Evolutionary conservation across 1,140 invertebrate genomes (phyloP).

Genomic region (Vanessa atalanta): DNA sequence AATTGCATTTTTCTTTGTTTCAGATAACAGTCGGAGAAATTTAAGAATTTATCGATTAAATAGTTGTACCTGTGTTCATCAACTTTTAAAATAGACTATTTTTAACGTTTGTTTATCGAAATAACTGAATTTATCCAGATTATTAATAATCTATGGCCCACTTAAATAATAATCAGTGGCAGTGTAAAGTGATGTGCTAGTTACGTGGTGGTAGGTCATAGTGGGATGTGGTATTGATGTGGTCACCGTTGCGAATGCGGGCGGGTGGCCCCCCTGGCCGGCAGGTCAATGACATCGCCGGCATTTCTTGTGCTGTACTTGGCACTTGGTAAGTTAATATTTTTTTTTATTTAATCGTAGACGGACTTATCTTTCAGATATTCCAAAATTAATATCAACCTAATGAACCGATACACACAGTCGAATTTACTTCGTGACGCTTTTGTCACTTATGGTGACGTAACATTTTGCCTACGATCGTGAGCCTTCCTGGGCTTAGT

Average conservation of each 20-base stretch:
- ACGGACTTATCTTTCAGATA: too few species aligned
- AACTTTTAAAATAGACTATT: too few species aligned
- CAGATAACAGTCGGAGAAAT: slow-evolving; percentile 9
- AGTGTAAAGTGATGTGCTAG: slow-evolving; percentile 25
- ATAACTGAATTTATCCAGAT: not conserved
- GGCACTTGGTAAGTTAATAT: slow-evolving; percentile 57
- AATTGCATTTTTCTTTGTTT: slow-evolving; percentile 17
- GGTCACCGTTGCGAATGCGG: slow-evolving; percentile 58
- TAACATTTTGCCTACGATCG: too few species aligned
- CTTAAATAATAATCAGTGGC: not conserved
- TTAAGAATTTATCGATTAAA: not conserved
- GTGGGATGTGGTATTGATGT: slow-evolving; percentile 50
- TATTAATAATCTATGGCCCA: not conserved
- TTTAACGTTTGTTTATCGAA: too few species aligned
- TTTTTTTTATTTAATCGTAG: not conserved
- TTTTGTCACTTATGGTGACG: too few species aligned
- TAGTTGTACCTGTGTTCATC: not conserved
- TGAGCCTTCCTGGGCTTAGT: too few species aligned
- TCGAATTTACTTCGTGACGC: too few species aligned
- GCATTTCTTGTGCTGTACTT: slow-evolving; percentile 56
- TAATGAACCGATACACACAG: too few species aligned
- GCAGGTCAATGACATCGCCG: slow-evolving; percentile 72
- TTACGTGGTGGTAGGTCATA: slow-evolving; percentile 5
- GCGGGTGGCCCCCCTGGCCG: slow-evolving; percentile 56
- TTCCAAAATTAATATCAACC: too few species aligned